Percentiles rank a stretch among this genome's conserved stretches.
phyloP scores from a whole-genome alignment of 2,888 invertebrate species.

The Periphyllus acericola region DNA sequence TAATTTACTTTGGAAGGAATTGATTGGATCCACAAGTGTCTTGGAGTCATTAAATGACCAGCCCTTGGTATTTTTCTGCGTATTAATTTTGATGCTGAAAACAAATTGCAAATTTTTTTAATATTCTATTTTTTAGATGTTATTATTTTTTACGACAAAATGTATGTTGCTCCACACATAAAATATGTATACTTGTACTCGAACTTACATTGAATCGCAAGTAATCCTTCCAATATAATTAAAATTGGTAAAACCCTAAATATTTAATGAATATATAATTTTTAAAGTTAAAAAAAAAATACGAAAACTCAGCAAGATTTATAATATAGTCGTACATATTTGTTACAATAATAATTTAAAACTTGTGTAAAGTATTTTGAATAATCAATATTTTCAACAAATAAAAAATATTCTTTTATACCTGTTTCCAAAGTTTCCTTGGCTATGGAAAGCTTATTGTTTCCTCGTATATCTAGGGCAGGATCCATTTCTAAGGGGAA shows the following conservation, averaged over 20 bases:
- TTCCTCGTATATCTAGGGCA: not conserved
- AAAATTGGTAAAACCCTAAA: no score
- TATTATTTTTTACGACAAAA: no score
- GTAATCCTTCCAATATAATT: no score
- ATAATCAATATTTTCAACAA: not conserved
- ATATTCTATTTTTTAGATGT: no score
- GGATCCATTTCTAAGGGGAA: conserved; percentile 5
- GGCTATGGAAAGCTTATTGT: conserved; percentile 42
- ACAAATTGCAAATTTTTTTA: conserved; percentile 38
- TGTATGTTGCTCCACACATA: no score
- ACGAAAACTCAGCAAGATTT: not conserved
- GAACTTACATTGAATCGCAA: no score
- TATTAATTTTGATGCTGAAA: conserved; percentile 81
- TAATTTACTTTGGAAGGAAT: conserved; percentile 77
- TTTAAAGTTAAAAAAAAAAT: not conserved
- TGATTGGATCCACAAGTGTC: conserved; percentile 84
- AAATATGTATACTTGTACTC: no score
- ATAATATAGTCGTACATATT: no score
- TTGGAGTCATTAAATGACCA: conserved; percentile 86
- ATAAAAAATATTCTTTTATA: not conserved
- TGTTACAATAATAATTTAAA: no score
- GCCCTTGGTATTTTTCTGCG: conserved; percentile 87
- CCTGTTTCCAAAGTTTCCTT: conserved; percentile 46
- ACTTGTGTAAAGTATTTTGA: no score
- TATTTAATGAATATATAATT: no score